Evolutionary conservation across 1,140 invertebrate species (phyloP).

Genomic region (Caenorhabditis tropicalis): DNA sequence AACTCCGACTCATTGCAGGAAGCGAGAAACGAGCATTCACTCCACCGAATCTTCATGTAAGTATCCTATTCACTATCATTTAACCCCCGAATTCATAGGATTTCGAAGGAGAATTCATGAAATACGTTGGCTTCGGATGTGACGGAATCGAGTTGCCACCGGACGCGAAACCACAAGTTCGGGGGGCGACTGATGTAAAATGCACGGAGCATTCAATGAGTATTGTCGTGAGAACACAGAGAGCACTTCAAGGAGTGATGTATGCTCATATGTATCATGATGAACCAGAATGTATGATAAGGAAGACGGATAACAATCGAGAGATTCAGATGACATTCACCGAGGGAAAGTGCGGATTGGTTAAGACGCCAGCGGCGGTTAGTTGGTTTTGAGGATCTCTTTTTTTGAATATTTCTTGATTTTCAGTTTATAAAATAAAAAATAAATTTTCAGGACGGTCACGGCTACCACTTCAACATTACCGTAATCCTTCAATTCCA

Average conservation of each 20-base stretch:
- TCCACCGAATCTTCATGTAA: constrained; percentile 58
- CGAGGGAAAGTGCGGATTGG: constrained; percentile 67
- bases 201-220: constrained; percentile 69
- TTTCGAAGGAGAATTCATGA: constrained; percentile 66
- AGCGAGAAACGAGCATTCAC: constrained; percentile 65
- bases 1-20: constrained; percentile 65
- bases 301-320: constrained; percentile 52
- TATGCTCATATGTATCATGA: constrained; percentile 68
- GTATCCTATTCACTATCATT: background rate
- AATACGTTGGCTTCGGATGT: constrained; percentile 71
- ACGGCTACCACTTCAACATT: constrained; percentile 69
- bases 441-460: constrained; percentile 64
- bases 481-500: constrained; percentile 71
- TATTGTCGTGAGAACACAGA: constrained; percentile 68
- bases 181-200: constrained; percentile 68
- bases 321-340: constrained; percentile 67
- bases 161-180: constrained; percentile 64
- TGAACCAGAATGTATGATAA: constrained; percentile 62
- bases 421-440: background rate
- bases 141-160: constrained; percentile 64
- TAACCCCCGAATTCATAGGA: constrained; percentile 52
- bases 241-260: constrained; percentile 67
- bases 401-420: too few relatives aligned
- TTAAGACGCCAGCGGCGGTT: constrained; percentile 64
- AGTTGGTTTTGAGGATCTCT: too few relatives aligned